phyloP scores from a whole-genome alignment of 2,113 vertebrate species.

The Petroica traversi region DNA sequence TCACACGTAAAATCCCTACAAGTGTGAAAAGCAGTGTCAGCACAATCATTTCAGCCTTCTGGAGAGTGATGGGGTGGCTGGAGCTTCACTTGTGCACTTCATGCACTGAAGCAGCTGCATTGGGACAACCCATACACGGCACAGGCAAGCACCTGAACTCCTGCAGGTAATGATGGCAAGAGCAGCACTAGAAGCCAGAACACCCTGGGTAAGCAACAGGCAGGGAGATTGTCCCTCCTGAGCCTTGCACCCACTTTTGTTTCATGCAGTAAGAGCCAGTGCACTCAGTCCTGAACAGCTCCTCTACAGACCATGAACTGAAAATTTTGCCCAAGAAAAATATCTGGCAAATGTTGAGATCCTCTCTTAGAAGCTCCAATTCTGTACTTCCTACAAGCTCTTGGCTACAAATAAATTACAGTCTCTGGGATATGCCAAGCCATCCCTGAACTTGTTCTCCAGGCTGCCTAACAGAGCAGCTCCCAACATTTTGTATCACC shows the following conservation, averaged over 20 bases:
- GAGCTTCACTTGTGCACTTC: neutral
- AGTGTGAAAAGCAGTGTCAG: neutral
- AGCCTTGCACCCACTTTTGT: neutral
- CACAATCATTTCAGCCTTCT: neutral
- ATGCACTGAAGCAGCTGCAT: accelerated
- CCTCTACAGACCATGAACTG: neutral
- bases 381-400: neutral
- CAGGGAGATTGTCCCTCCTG: neutral
- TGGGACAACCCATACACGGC: neutral
- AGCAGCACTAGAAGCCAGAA: neutral
- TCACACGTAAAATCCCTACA: neutral
- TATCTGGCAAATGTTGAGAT: neutral
- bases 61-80: neutral
- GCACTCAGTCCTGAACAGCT: neutral
- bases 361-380: neutral
- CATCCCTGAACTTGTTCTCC: neutral
- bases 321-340: neutral
- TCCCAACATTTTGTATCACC: neutral
- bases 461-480: neutral
- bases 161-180: accelerated
- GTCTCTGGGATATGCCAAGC: neutral
- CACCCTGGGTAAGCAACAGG: neutral
- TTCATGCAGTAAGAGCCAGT: neutral
- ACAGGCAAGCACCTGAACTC: neutral
- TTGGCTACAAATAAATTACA: neutral